Percentiles rank a stretch among this genome's conserved stretches.
phyloP scores from a whole-genome alignment of 2,888 invertebrate genomes.

The Eupithecia centaureata region DNA sequence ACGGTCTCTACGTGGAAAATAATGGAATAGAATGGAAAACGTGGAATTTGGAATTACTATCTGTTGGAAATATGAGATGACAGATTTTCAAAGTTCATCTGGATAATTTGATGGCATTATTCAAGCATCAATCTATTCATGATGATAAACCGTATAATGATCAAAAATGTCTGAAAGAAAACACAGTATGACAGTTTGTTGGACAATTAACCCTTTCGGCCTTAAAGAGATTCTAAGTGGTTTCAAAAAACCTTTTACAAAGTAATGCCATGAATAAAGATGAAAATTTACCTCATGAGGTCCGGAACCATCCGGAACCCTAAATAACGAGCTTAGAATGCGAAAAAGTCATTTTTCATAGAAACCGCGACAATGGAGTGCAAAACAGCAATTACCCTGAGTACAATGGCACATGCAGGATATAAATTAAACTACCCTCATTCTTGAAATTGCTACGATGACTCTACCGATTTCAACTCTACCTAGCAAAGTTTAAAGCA shows the following conservation, averaged over 20 bases:
- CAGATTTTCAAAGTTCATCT: too few relatives aligned
- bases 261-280: neutral
- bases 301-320: constrained; percentile 10
- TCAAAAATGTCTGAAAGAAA: too few relatives aligned
- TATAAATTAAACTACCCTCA: constrained; percentile 37
- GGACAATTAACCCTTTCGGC: too few relatives aligned
- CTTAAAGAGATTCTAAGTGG: too few relatives aligned
- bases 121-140: too few relatives aligned
- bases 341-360: constrained; percentile 17
- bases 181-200: too few relatives aligned
- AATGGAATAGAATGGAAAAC: neutral
- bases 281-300: neutral
- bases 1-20: neutral
- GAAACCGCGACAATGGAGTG: constrained; percentile 22
- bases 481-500: neutral
- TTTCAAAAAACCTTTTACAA: too few relatives aligned
- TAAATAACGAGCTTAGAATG: constrained; percentile 6
- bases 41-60: neutral
- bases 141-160: too few relatives aligned
- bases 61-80: neutral
- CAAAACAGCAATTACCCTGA: constrained; percentile 24
- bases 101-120: too few relatives aligned
- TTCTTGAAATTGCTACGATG: constrained; percentile 23
- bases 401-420: constrained; percentile 32
- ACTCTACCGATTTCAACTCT: neutral